Evolutionary conservation across 2,113 vertebrate genomes (phyloP).

Genomic region (Eupsittula cactorum): DNA sequence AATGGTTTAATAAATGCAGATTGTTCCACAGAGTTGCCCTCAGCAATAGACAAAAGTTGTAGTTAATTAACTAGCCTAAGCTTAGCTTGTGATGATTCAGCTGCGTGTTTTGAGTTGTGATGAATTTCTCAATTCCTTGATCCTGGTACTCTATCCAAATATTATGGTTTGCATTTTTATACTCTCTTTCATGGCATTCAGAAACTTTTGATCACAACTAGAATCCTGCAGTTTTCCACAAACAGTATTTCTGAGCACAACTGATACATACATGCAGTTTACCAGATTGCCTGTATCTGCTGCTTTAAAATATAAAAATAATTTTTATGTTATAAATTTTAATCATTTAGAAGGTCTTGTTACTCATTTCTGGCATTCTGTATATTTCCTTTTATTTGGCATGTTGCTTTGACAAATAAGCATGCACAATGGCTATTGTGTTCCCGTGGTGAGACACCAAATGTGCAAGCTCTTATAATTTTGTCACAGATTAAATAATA

Average conservation of each 20-base stretch:
- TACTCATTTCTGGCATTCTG: not conserved
- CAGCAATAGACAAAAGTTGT: not conserved
- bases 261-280: not conserved
- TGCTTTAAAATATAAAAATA: not conserved
- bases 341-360: not conserved
- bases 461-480: not conserved
- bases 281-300: not conserved
- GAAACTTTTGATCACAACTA: not conserved
- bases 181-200: not conserved
- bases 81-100: not conserved
- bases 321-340: not conserved
- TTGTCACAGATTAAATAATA: conserved; percentile 29
- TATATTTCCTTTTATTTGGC: not conserved
- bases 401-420: not conserved
- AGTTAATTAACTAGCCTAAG: not conserved
- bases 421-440: not conserved
- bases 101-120: not conserved
- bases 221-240: not conserved
- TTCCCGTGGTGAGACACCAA: not conserved
- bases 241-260: not conserved
- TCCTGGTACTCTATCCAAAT: not conserved
- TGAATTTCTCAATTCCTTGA: not conserved
- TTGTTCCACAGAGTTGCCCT: not conserved
- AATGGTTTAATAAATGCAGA: not conserved
- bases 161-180: not conserved